Evolutionary conservation across 2,888 invertebrate genomes (phyloP), one percentile per base, ranked within the genome.

Genomic region (Chouioia cunea): DNA sequence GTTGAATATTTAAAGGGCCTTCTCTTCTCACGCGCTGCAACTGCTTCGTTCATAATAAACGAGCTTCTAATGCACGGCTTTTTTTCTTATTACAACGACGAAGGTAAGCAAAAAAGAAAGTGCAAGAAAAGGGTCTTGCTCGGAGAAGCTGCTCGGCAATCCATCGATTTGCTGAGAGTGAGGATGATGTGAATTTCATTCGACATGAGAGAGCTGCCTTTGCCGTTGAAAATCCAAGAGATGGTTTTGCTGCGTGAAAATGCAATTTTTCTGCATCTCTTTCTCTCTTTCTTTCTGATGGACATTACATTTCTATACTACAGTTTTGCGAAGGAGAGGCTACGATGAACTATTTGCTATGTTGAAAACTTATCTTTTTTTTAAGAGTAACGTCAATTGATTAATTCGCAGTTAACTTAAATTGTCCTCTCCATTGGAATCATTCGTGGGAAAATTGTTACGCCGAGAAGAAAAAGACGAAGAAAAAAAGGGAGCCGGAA

Each of bases 41-140:
- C 22, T 48, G 66, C 59, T 65, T 74, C 64, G 70, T 70, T 76
- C 69, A 71, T 73, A 75, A 74, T 71, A 60, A 71, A 74, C 71
- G 72, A 75, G 74, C 71, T 73, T 75, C 73, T 74, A 74, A 75
- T 75, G 74, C 65, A 52, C 62, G 68, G 53, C 23, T 46, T 50
- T 36, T 1, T 47, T 36, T 18, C n/a, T 27, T 43, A 27, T 54
- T 54, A n/a, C 54, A n/a, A 14, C 54, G 23, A 18, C 18, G 18
- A 1, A 69, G 22, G 16, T 20, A 53, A 64, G 53, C 66, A 44
- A 46, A 8, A 36, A 57, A 36, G 6, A 16, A 4, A 2, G 12
- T 22, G 36, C 6, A 36, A 36, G 36, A 36, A 36, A 10, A 36
- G 36, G 36, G 36, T 36, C 36, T 3, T 1, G 6, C 6, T 10